Evolutionary conservation across 2,797 vertebrate species (phyloP).

Genomic region (Danio choprae): DNA sequence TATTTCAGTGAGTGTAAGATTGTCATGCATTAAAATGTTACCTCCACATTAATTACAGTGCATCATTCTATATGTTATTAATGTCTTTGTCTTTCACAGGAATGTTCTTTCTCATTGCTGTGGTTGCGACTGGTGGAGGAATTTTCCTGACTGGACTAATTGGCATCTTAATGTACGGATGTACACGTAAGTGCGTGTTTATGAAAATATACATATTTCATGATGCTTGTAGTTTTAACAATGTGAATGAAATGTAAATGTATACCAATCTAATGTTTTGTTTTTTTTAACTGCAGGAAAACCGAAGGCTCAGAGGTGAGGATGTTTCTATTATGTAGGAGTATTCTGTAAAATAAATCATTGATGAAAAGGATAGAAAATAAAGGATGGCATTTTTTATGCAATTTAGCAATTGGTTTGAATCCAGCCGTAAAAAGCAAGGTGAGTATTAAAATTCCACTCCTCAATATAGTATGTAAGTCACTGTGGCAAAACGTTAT

Average conservation of each 20-base stretch:
- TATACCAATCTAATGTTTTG: background rate
- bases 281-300: slow-evolving; percentile 6
- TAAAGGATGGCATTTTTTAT: background rate
- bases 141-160: slow-evolving; percentile 4
- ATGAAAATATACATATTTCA: background rate
- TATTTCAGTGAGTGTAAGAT: too few relatives aligned
- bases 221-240: background rate
- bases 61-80: background rate
- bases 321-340: background rate
- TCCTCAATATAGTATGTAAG: too few relatives aligned
- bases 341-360: too few relatives aligned
- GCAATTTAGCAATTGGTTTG: slow-evolving; percentile 17
- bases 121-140: background rate
- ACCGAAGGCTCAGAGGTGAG: slow-evolving; percentile 7
- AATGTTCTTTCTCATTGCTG: background rate
- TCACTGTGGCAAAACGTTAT: too few relatives aligned
- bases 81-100: slow-evolving; percentile 11
- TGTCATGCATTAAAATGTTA: too few relatives aligned
- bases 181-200: slow-evolving; percentile 14
- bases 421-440: background rate
- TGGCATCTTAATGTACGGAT: slow-evolving; percentile 1
- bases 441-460: background rate
- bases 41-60: too few relatives aligned
- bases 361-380: too few relatives aligned
- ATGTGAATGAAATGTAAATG: background rate